Evolutionary conservation across 2,113 vertebrate species (phyloP).

Genomic region (Syngnathus floridae): DNA sequence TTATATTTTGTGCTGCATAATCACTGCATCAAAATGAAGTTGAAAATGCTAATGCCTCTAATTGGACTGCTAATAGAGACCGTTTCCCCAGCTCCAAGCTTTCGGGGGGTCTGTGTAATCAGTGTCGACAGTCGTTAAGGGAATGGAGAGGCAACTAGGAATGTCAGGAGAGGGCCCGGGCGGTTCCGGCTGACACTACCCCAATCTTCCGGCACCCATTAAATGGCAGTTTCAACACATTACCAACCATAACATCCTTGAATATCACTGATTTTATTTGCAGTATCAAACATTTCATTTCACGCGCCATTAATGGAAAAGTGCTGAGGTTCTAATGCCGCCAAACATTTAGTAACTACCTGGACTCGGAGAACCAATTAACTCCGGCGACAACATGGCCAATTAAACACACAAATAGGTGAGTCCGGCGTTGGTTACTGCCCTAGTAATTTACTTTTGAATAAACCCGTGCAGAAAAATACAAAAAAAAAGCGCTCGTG

Average conservation of each 20-base stretch:
- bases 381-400: constrained; percentile 98
- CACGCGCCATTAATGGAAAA: constrained; percentile 99
- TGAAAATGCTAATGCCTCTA: constrained; percentile 99
- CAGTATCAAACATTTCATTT: constrained; percentile 99
- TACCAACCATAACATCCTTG: constrained; percentile 99
- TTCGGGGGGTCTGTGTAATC: constrained; percentile 99
- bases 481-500: constrained; percentile 38
- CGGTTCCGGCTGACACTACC: constrained; percentile 99
- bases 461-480: constrained; percentile 79
- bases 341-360: constrained; percentile 99
- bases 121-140: constrained; percentile 99
- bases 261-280: constrained; percentile 99
- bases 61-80: constrained; percentile 99
- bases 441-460: constrained; percentile 63
- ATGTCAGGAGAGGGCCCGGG: constrained; percentile 98
- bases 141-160: constrained; percentile 99
- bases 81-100: constrained; percentile 97
- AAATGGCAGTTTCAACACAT: constrained; percentile 99
- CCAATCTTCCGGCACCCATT: constrained; percentile 99
- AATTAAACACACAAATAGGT: constrained; percentile 99
- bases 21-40: constrained; percentile 92
- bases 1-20: constrained; percentile 66
- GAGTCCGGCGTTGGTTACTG: constrained; percentile 78
- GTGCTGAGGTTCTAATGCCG: constrained; percentile 99
- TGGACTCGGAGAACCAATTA: constrained; percentile 99